These are phyloP conservation scores for Pelobates cultripes DNA, from an alignment of 2,797 vertebrate species.

Conservation along the genomic window DNA sequence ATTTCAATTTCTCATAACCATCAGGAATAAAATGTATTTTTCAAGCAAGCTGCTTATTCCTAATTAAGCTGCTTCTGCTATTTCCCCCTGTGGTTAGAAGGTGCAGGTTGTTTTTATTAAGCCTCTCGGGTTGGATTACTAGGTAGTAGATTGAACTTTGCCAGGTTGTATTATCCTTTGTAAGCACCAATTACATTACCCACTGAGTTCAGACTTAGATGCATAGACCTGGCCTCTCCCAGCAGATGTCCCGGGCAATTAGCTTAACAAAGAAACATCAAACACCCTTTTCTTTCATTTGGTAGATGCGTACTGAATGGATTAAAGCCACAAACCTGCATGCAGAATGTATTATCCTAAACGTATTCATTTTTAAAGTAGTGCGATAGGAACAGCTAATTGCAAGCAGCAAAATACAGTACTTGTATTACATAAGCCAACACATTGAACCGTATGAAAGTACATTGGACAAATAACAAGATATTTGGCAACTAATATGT, in stretches of 20 bases:
- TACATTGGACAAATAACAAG: too few species aligned
- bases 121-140: conserved; percentile 25
- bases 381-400: too few species aligned
- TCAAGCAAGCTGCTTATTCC: not conserved
- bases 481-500: too few species aligned
- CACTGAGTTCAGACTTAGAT: conserved; percentile 10
- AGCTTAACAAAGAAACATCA: conserved; percentile 6
- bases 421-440: too few species aligned
- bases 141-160: conserved; percentile 3
- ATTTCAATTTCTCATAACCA: too few species aligned
- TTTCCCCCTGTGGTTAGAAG: not conserved
- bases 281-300: not conserved
- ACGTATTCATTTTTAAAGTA: not conserved
- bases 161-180: conserved; percentile 6
- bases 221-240: not conserved
- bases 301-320: conserved; percentile 24
- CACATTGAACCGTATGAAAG: too few species aligned
- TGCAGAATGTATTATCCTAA: not conserved
- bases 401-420: too few species aligned
- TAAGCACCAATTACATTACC: conserved; percentile 36
- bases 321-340: not conserved
- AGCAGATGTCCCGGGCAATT: conserved; percentile 21
- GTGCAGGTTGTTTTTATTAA: not conserved
- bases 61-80: not conserved
- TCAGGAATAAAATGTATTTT: not conserved